Evolutionary conservation across 2,797 vertebrate genomes (phyloP).

Genomic region (Podarcis lilfordi): DNA sequence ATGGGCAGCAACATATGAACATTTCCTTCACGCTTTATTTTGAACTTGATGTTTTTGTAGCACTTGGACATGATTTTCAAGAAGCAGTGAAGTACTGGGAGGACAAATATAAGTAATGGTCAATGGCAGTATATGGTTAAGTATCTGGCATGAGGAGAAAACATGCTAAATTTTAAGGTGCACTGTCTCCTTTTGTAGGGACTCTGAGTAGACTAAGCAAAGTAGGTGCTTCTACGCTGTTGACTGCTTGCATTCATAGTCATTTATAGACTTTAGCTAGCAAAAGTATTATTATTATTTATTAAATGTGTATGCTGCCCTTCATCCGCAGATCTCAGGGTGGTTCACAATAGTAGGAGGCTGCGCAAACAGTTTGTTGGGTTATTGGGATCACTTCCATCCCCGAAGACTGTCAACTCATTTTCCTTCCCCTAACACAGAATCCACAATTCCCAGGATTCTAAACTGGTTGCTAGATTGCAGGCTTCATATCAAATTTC

Average conservation of each 20-base stretch:
- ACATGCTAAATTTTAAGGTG: no score
- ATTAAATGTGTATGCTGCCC: no score
- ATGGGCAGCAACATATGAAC: neutral
- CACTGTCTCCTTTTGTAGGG: neutral
- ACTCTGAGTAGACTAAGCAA: neutral
- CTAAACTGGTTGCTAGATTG: no score
- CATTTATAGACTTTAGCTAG: neutral
- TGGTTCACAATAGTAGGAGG: neutral
- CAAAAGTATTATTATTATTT: no score
- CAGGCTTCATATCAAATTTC: no score
- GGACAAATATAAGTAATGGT: neutral
- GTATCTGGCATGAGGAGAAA: neutral
- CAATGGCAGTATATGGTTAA: neutral
- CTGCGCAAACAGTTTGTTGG: neutral
- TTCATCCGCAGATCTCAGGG: no score
- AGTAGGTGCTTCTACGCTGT: neutral
- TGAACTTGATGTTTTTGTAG: neutral
- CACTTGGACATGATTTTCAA: neutral
- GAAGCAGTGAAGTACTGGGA: neutral
- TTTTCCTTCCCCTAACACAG: no score
- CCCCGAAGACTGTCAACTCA: neutral
- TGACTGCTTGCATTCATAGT: neutral
- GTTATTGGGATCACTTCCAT: neutral
- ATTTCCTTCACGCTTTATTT: neutral
- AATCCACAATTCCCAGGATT: neutral